Evolutionary conservation across 2,797 vertebrate species (phyloP), one percentile per base, ranked within the genome.

Genomic region (Arctocebus calabarensis): DNA sequence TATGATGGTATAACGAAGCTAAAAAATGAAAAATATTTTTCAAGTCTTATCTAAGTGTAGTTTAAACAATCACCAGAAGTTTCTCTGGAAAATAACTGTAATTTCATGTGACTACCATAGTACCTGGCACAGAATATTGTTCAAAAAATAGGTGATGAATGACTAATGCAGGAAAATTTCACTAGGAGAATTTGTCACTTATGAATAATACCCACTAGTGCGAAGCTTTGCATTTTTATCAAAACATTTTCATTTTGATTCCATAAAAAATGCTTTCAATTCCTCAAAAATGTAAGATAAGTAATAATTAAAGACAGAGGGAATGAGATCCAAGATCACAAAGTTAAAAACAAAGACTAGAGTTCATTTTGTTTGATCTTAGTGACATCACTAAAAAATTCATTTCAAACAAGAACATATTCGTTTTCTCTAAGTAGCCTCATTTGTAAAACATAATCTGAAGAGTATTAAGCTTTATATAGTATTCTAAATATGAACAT

Each of bases 281-380:
- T 88, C 17, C 32, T 91, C 14, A 82, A 94, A 92, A 71, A 93
- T 43, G 9, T 19, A 95, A 75, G 17, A 25, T 73, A 86, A 34
- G 16, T 82, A 82, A 93, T 81, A 79, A 91, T 62, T 61, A 77
- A 81, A 59, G 32, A 84, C 1, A 8, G 10, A 14, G 45, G 2
- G 92, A 92, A 62, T 48, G 57, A 93, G 78, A 71, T 27, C 3
- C 27, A 94, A 71, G 34, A 84, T 86, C 40, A 94, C 32, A 96
- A 48, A 55, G 32, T n/a, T 22, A 81, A 88, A 23, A 84, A 87
- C 22, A 90, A 71, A 88, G n/a, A 34, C 17, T 11, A 19, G 29
- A 84, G 20, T 7, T 90, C n/a, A 55, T 59, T 85, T 27, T 91
- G 48, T 57, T 27, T 70, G 75, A 86, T 83, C n/a, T 70, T 79